A percentile compares a stretch with the other conserved stretches of the same genome.
Evolutionary conservation across 2,888 invertebrate species (phyloP).

Genomic region (Dyspetes luteomarginatus): DNA sequence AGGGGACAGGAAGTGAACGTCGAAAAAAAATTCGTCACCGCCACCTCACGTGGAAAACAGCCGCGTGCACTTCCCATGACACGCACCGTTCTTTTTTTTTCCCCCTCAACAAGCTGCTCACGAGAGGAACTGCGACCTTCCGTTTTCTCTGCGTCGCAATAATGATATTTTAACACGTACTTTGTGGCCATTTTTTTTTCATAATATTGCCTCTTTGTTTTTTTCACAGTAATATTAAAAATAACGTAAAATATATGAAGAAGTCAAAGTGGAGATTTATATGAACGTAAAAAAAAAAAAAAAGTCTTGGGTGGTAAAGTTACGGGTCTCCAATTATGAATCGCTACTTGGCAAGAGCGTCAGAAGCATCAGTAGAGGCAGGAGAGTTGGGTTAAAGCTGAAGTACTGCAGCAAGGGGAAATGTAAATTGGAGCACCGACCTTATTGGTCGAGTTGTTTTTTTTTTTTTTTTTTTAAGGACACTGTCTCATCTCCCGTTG

Average conservation of each 20-base stretch:
- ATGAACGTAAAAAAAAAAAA: background rate
- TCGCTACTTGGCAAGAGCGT: constrained; percentile 49
- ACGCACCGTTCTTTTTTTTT: constrained; percentile 39
- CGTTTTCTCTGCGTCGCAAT: no score
- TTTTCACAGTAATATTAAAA: background rate
- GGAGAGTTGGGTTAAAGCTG: constrained; percentile 27
- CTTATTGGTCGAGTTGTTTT: constrained; percentile 15
- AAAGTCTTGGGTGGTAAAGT: constrained; percentile 42
- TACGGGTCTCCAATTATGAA: constrained; percentile 58
- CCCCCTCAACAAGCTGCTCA: no score
- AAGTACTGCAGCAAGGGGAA: constrained; percentile 35
- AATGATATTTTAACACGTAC: no score
- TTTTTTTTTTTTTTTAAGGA: constrained; percentile 17
- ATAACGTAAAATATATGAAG: no score
- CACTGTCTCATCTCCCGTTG: constrained; percentile 19
- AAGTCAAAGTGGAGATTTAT: no score
- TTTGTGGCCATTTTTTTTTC: no score
- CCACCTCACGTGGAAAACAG: constrained; percentile 39
- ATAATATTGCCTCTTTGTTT: background rate
- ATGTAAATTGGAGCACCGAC: constrained; percentile 47
- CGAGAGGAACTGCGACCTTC: no score
- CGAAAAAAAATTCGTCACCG: constrained; percentile 38
- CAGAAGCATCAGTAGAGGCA: constrained; percentile 23
- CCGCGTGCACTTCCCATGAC: constrained; percentile 54
- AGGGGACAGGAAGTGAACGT: constrained; percentile 57